A percentile compares a stretch with the other conserved stretches of the same genome.
These are phyloP conservation scores for Calliphora vomitoria DNA, from an alignment of 2,888 invertebrate genomes.

Conservation along the genomic window DNA sequence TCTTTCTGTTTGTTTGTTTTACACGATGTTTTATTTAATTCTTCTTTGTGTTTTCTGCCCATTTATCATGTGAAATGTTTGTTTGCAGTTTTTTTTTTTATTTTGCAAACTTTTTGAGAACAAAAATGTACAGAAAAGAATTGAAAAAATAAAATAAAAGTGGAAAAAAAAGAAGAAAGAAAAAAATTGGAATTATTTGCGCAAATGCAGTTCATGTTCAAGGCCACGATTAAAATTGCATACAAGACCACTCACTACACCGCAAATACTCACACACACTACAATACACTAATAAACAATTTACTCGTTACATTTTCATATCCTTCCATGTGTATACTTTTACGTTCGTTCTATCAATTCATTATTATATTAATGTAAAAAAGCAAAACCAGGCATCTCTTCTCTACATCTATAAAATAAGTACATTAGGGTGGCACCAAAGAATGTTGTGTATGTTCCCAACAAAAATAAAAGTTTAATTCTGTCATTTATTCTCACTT, in stretches of 20 bases:
- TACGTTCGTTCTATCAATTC: constrained; percentile 32
- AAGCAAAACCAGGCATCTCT: constrained; percentile 15
- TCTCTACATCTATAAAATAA: background rate
- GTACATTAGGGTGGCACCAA: too few relatives aligned
- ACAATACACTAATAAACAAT: constrained; percentile 30
- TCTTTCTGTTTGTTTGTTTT: constrained; percentile 42
- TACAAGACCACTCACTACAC: constrained; percentile 53
- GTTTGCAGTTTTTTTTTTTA: constrained; percentile 8
- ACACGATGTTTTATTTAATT: constrained; percentile 26
- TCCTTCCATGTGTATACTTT: constrained; percentile 32
- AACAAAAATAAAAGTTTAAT: too few relatives aligned
- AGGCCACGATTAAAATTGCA: constrained; percentile 81
- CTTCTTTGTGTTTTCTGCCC: background rate
- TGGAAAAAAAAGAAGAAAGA: constrained; percentile 16
- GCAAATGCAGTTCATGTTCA: constrained; percentile 84
- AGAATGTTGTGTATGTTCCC: too few relatives aligned
- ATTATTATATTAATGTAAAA: constrained; percentile 26
- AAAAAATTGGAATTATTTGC: constrained; percentile 65
- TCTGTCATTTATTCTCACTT: too few relatives aligned
- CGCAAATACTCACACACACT: constrained; percentile 41
- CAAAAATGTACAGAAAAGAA: background rate
- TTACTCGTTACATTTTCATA: constrained; percentile 61
- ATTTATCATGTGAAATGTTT: constrained; percentile 55
- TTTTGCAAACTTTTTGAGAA: background rate
- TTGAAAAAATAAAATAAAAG: constrained; percentile 4